Evolutionary conservation across 2,888 invertebrate genomes (phyloP), one percentile per base, ranked within the genome.

Genomic region (Mactromeris polynyma): DNA sequence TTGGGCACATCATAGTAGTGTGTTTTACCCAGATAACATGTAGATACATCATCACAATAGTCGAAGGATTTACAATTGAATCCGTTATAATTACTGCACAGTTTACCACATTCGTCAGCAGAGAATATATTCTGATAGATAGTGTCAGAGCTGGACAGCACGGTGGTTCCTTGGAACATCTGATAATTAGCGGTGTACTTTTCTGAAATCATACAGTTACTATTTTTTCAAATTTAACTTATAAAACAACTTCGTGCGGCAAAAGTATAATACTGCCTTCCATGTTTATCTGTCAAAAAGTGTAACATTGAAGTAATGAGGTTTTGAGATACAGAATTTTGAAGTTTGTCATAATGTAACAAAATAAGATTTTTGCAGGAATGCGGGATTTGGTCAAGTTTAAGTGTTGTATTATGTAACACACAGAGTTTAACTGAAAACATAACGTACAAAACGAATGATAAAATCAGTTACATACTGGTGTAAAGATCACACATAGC

Each of bases 1-100:
- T 93, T 85, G 11, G 95, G 95, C 11, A 93, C 87, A 81, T 95
- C 95, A 81, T 93, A 94, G 51, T 90, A 92, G 80, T 95, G 95
- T 0, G 91, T 91, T 77, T 87, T 90, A 21, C 95, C 94, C 17
- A 95, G 91, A 78, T 94, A 94, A 86, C 95, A 95, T 1, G 94
- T 93, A 26, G 92, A 91, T 38, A 95, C 93, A 85, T 93, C 93
- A 14, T 90, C 90, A 82, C 95, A 95, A 86, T 90, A 95, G 87
- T 95, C 95, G 83, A 95, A 95, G 0, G 95, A 95, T 85, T 94
- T 94, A 89, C 95, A 95, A 82, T 83, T 89, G 87, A 95, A 95
- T 26, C 91, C 93, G n/a, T 90, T 89, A 83, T 94, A 94, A 86
- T 94, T 93, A 19, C 87, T 90, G 83, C 95, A 95, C 1, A 95